Evolutionary conservation across 2,797 vertebrate genomes (phyloP).

Genomic region (Gastrophryne carolinensis): DNA sequence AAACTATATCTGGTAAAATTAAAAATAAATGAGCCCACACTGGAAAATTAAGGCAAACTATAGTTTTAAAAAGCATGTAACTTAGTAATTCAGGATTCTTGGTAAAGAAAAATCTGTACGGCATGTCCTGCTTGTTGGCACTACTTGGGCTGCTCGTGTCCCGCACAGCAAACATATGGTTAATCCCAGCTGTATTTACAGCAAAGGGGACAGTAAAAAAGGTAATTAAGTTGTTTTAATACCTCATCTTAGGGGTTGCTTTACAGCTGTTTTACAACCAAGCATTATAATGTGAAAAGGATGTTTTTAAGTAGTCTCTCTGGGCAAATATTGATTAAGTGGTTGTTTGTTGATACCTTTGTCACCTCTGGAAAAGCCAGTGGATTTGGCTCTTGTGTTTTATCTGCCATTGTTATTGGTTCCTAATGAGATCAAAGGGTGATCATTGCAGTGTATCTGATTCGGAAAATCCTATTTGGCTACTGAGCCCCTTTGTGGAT

Average conservation of each 20-base stretch:
- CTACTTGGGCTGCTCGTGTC: background rate
- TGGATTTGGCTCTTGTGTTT: slow-evolving; percentile 84
- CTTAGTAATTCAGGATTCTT: too few species aligned
- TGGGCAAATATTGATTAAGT: slow-evolving; percentile 99
- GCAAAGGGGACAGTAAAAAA: slow-evolving; percentile 65
- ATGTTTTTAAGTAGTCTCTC: slow-evolving; percentile 82
- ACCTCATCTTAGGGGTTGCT: slow-evolving; percentile 69
- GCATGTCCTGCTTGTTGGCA: too few species aligned
- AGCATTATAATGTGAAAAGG: slow-evolving; percentile 98
- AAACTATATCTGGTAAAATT: too few species aligned
- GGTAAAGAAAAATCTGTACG: too few species aligned
- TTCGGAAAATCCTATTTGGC: slow-evolving; percentile 83
- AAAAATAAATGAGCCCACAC: too few species aligned
- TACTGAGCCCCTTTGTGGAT: slow-evolving; percentile 64
- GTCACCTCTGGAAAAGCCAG: slow-evolving; percentile 81
- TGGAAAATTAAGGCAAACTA: too few species aligned
- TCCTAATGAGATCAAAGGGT: slow-evolving; percentile 96
- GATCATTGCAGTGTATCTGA: slow-evolving; percentile 96
- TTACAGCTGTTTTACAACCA: slow-evolving; percentile 83
- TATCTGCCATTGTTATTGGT: slow-evolving; percentile 84
- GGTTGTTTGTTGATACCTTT: slow-evolving; percentile 95
- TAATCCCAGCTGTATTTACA: slow-evolving; percentile 62
- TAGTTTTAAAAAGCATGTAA: too few species aligned
- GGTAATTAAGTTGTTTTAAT: slow-evolving; percentile 73
- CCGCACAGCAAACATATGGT: slow-evolving; percentile 43